These are phyloP conservation scores for Garra rufa DNA, from an alignment of 2,113 vertebrate species.

Conservation along the genomic window DNA sequence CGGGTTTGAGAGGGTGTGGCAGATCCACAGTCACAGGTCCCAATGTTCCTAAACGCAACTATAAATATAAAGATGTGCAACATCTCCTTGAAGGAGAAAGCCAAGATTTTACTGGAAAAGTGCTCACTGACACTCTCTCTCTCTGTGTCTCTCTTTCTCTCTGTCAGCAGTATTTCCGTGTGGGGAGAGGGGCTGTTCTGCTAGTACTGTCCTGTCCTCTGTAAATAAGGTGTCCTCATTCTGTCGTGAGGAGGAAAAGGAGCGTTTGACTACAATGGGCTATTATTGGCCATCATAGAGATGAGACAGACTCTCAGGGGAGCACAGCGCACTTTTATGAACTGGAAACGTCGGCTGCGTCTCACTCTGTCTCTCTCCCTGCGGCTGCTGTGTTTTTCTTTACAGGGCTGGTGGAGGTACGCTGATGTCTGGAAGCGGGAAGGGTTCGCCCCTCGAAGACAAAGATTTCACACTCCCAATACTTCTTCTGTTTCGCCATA, in stretches of 20 bases:
- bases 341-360: constrained; percentile 83
- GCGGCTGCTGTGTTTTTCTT: constrained; percentile 73
- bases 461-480: background rate
- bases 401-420: constrained; percentile 70
- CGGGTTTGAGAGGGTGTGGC: constrained; percentile 62
- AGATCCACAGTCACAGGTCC: constrained; percentile 65
- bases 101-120: constrained; percentile 71
- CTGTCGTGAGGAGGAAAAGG: constrained; percentile 81
- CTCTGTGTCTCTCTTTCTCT: constrained; percentile 60
- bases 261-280: constrained; percentile 88
- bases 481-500: background rate
- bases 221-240: constrained; percentile 86
- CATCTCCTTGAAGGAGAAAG: constrained; percentile 71
- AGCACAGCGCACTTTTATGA: constrained; percentile 79
- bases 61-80: constrained; percentile 76
- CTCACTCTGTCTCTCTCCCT: constrained; percentile 67
- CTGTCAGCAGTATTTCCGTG: constrained; percentile 79
- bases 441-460: constrained; percentile 73
- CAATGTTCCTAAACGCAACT: constrained; percentile 71
- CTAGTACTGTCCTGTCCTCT: constrained; percentile 77
- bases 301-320: constrained; percentile 84
- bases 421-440: constrained; percentile 79
- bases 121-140: constrained; percentile 35
- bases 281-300: constrained; percentile 88
- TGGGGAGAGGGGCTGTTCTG: constrained; percentile 61